Evolutionary conservation across 2,888 invertebrate species (phyloP).

Genomic region (Caprella mutica): DNA sequence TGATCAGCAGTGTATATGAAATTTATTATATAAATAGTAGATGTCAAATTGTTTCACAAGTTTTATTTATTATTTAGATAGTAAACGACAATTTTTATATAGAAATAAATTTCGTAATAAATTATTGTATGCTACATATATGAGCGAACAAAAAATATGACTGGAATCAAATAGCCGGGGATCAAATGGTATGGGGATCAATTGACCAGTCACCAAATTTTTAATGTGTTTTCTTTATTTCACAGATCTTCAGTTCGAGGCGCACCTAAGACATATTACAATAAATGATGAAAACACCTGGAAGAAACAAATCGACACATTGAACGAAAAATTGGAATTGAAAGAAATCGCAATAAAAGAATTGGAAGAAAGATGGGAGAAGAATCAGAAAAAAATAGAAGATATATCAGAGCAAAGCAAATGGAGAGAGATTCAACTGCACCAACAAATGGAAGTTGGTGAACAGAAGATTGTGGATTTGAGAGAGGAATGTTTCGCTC

Average conservation of each 20-base stretch:
- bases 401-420: neutral
- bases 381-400: neutral
- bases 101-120: too few relatives aligned
- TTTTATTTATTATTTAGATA: too few relatives aligned
- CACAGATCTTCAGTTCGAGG: constrained; percentile 10
- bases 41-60: too few relatives aligned
- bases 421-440: neutral
- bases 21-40: too few relatives aligned
- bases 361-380: neutral
- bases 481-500: neutral
- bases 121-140: too few relatives aligned
- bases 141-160: too few relatives aligned
- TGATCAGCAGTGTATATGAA: too few relatives aligned
- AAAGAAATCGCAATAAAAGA: neutral
- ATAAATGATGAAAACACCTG: neutral
- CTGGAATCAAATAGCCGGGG: too few relatives aligned
- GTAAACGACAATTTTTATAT: too few relatives aligned
- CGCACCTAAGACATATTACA: neutral
- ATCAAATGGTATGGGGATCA: too few relatives aligned
- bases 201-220: too few relatives aligned
- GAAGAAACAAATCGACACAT: neutral
- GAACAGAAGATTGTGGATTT: neutral
- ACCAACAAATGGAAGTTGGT: constrained; percentile 5
- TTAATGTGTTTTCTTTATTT: neutral
- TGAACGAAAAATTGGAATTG: neutral